Percentiles rank a stretch among this genome's conserved stretches.
Evolutionary conservation across 2,113 vertebrate genomes (phyloP).

Genomic region (Riparia riparia): DNA sequence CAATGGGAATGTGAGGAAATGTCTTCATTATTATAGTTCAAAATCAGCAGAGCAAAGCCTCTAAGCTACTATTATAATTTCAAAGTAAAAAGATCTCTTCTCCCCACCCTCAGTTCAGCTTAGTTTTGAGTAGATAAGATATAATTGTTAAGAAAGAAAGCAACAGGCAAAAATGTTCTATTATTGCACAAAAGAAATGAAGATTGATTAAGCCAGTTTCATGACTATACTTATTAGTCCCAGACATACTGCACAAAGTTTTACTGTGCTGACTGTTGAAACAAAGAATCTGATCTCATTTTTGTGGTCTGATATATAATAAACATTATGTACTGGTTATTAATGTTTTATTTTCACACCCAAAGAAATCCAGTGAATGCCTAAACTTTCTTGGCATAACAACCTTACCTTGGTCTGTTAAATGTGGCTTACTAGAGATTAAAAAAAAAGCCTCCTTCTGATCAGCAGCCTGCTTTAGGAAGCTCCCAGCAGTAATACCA

Average conservation of each 20-base stretch:
- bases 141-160: neutral
- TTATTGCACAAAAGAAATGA: neutral
- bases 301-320: neutral
- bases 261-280: neutral
- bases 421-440: neutral
- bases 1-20: constrained; percentile 33
- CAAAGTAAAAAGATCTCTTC: neutral
- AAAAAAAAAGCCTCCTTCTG: neutral
- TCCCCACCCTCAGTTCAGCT: neutral
- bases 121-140: neutral
- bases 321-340: neutral
- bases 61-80: neutral
- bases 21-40: constrained; percentile 18
- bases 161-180: neutral
- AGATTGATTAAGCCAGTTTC: neutral
- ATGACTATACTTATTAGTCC: neutral
- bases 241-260: neutral
- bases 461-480: neutral
- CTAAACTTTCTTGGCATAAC: neutral
- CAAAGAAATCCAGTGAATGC: neutral
- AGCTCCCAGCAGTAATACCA: neutral
- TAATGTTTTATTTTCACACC: constrained; percentile 13
- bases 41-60: constrained; percentile 15
- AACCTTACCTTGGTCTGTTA: neutral
- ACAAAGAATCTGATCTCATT: neutral